Percentiles rank a stretch among this genome's conserved stretches.
Evolutionary conservation across 2,888 invertebrate genomes (phyloP).

Genomic region (Pristionchus exspectatus): DNA sequence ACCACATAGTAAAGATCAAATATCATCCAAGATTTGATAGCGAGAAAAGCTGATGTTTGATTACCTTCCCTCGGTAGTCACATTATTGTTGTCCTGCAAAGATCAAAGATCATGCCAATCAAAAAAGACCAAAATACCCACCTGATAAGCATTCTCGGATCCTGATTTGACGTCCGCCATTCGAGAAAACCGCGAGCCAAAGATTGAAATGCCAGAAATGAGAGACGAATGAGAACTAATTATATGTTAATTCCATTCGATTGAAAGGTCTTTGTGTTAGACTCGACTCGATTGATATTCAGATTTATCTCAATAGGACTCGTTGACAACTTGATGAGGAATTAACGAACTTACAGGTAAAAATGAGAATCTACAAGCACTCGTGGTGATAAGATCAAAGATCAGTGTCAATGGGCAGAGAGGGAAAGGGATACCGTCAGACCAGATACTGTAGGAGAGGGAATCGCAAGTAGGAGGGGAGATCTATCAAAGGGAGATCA

Average conservation of each 20-base stretch:
- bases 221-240: background rate
- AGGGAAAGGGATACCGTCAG: background rate
- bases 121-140: background rate
- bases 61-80: background rate
- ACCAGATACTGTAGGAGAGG: no score
- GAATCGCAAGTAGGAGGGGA: background rate
- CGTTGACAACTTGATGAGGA: background rate
- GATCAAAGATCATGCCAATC: background rate
- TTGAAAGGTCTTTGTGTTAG: background rate
- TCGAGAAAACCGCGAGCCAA: background rate
- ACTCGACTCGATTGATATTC: background rate
- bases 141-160: conserved; percentile 3
- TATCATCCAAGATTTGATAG: background rate
- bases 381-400: background rate
- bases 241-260: background rate
- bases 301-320: conserved; percentile 1
- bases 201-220: background rate
- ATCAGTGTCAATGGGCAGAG: background rate
- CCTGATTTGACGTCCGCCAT: background rate
- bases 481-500: background rate
- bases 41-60: background rate
- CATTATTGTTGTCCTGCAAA: conserved; percentile 30
- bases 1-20: background rate
- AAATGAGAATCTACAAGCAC: background rate
- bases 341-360: background rate